Conservation (phyloP, 2,113 vertebrate species). For the Cromileptes altivelis region DNA sequence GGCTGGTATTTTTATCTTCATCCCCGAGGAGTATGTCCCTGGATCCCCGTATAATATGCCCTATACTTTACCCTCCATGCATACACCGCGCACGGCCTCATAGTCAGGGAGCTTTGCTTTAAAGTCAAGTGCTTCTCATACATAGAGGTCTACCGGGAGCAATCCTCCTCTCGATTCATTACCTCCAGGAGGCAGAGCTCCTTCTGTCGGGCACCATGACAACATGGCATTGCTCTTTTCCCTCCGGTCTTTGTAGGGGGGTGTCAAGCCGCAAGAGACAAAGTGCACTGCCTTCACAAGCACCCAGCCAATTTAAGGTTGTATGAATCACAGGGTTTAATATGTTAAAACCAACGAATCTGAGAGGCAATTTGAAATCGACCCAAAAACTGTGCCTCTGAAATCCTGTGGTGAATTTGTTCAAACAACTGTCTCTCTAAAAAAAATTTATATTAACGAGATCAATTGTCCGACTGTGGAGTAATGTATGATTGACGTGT, state of each 20-base stretch:
- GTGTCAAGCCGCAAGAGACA: slow-evolving; percentile 61
- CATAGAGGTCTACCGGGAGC: slow-evolving; percentile 68
- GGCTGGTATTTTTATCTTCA: slow-evolving; percentile 35
- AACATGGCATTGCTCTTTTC: slow-evolving; percentile 76
- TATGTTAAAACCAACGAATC: slow-evolving; percentile 38
- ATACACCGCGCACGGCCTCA: slow-evolving; percentile 33
- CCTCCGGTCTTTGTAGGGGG: slow-evolving; percentile 48
- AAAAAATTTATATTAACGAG: slow-evolving; percentile 18
- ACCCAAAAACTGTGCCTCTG: slow-evolving; percentile 24
- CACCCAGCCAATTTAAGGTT: slow-evolving; percentile 57
- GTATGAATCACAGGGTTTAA: slow-evolving; percentile 53
- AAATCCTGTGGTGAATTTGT: background rate
- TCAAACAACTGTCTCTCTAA: slow-evolving; percentile 12
- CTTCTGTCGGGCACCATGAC: slow-evolving; percentile 78
- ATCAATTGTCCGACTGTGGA: slow-evolving; percentile 12
- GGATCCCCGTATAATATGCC: slow-evolving; percentile 34
- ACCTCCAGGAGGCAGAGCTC: slow-evolving; percentile 72
- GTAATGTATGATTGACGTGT: slow-evolving; percentile 34
- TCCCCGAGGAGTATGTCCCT: slow-evolving; percentile 47
- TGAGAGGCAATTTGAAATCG: slow-evolving; percentile 30
- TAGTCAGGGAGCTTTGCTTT: slow-evolving; percentile 66
- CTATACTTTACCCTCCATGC: slow-evolving; percentile 34
- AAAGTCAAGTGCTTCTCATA: slow-evolving; percentile 77
- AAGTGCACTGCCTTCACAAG: slow-evolving; percentile 62
- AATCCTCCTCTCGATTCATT: slow-evolving; percentile 78